Conservation (phyloP, 2,888 invertebrate genomes). For the Drosophila paracracens region DNA sequence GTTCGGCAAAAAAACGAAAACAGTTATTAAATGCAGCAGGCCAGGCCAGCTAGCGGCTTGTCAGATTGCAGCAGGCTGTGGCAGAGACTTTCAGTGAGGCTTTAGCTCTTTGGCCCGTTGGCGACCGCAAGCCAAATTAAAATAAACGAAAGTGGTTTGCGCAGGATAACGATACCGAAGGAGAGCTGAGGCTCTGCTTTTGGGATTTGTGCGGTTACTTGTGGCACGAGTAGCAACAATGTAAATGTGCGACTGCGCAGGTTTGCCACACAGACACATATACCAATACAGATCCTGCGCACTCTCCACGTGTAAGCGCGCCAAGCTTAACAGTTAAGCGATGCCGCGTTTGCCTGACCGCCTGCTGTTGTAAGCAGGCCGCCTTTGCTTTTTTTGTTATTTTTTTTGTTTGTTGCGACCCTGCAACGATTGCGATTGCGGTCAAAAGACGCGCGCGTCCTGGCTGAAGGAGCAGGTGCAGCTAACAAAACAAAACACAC, state of each 20-base stretch:
- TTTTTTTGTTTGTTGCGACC: conserved; percentile 12
- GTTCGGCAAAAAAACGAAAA: conserved; percentile 71
- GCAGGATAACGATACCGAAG: conserved; percentile 60
- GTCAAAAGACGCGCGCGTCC: conserved; percentile 79
- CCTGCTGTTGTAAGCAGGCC: conserved; percentile 61
- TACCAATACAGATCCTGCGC: conserved; percentile 20
- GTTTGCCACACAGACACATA: neutral
- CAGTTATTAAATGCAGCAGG: conserved; percentile 80
- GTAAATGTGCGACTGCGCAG: conserved; percentile 1
- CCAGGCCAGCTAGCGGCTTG: conserved; percentile 53
- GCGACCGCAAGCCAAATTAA: conserved; percentile 76
- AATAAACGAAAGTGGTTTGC: conserved; percentile 80
- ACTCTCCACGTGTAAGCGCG: conserved; percentile 63
- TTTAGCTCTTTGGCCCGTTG: conserved; percentile 6
- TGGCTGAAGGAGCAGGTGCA: conserved; percentile 59
- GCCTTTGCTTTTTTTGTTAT: conserved; percentile 53
- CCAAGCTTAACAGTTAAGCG: conserved; percentile 68
- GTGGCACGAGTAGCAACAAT: conserved; percentile 52
- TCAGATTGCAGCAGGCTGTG: conserved; percentile 74
- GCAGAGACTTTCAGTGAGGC: conserved; percentile 11
- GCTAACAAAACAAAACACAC: conserved; percentile 32
- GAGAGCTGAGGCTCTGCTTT: conserved; percentile 3
- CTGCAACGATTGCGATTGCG: conserved; percentile 78
- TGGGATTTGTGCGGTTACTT: conserved; percentile 65
- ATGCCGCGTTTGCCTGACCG: conserved; percentile 29